Conservation (phyloP, 2,888 invertebrate species). For the Graphium colonna region DNA sequence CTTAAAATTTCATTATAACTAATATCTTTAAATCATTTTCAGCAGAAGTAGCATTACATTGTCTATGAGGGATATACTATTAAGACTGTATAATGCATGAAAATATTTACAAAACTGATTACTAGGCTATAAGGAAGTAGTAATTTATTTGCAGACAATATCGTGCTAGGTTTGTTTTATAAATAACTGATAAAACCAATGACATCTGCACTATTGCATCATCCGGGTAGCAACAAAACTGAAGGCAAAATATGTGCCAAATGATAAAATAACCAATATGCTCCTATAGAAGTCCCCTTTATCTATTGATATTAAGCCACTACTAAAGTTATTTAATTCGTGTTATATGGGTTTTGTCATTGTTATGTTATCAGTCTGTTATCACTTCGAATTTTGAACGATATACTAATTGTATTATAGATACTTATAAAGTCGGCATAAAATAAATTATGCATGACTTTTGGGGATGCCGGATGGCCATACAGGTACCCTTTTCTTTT, state of each 20-base stretch:
- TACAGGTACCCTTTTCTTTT: no score
- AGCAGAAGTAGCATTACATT: background rate
- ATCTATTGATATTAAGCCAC: background rate
- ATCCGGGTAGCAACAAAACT: constrained; percentile 7
- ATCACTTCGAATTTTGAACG: no score
- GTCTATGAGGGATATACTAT: background rate
- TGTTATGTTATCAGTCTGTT: no score
- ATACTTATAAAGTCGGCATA: no score
- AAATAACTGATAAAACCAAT: constrained; percentile 11
- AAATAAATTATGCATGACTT: no score
- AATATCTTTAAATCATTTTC: background rate
- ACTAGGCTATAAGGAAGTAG: background rate
- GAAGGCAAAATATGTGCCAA: background rate
- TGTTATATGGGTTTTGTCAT: background rate
- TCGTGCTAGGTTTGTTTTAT: constrained; percentile 7
- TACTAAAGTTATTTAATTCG: background rate
- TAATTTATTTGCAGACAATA: background rate
- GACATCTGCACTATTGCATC: constrained; percentile 1
- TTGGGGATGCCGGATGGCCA: no score
- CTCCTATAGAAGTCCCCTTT: background rate
- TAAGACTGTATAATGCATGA: no score
- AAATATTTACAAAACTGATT: background rate
- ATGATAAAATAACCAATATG: background rate
- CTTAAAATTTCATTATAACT: background rate
- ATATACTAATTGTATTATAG: no score